Percentiles rank a stretch among this genome's conserved stretches.
phyloP scores from a whole-genome alignment of 2,888 invertebrate species.

The Ectemnius lituratus region DNA sequence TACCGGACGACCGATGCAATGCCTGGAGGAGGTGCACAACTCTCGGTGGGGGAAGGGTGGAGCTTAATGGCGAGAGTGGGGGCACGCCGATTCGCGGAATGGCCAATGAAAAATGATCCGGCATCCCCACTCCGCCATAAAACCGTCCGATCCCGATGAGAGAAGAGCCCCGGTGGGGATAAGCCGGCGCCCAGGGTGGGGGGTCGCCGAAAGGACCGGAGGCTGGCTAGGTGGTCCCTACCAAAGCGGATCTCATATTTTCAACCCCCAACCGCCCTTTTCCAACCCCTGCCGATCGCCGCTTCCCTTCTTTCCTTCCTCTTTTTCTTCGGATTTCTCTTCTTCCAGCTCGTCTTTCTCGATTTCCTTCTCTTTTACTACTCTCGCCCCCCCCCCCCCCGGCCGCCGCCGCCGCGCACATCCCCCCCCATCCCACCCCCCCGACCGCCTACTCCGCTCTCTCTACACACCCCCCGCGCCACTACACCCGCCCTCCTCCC shows the following conservation, averaged over 20 bases:
- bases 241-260: slow-evolving; percentile 75
- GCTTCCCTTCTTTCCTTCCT: slow-evolving; percentile 65
- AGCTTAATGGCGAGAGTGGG: slow-evolving; percentile 60
- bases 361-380: slow-evolving; percentile 25
- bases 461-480: not conserved
- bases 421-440: too few relatives aligned
- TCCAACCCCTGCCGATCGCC: slow-evolving; percentile 76
- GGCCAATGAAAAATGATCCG: slow-evolving; percentile 69
- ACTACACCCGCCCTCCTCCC: not conserved
- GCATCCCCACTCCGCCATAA: slow-evolving; percentile 71
- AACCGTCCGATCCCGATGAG: slow-evolving; percentile 67
- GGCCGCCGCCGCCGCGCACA: too few relatives aligned
- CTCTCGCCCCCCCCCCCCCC: slow-evolving; percentile 17
- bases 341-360: slow-evolving; percentile 62
- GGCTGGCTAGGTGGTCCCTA: slow-evolving; percentile 76
- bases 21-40: slow-evolving; percentile 75
- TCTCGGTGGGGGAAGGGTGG: slow-evolving; percentile 70
- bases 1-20: slow-evolving; percentile 76
- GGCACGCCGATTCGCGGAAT: slow-evolving; percentile 66
- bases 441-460: not conserved
- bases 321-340: slow-evolving; percentile 52
- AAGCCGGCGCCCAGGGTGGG: slow-evolving; percentile 58
- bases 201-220: slow-evolving; percentile 72
- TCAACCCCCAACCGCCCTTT: slow-evolving; percentile 74
- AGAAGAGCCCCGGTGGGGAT: slow-evolving; percentile 54